Evolutionary conservation across 2,888 invertebrate genomes (phyloP).

Genomic region (Aleiodes leptofemur): DNA sequence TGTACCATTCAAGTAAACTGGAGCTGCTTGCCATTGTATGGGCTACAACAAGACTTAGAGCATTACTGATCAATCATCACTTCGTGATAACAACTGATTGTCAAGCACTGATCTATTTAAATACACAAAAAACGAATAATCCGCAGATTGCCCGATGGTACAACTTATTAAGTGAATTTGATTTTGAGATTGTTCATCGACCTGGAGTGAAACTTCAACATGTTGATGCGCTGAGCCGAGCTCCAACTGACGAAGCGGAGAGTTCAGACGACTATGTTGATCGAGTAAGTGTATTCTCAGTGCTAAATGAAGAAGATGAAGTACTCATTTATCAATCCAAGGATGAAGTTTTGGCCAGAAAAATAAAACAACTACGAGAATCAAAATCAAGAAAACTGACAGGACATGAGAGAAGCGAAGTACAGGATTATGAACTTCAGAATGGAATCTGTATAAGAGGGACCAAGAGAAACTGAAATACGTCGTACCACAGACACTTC

Average conservation of each 20-base stretch:
- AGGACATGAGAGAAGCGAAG: no score
- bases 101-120: conserved; percentile 56
- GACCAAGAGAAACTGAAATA: no score
- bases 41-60: conserved; percentile 44
- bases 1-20: conserved; percentile 58
- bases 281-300: background rate
- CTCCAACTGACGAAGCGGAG: background rate
- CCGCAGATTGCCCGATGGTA: conserved; percentile 56
- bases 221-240: conserved; percentile 2
- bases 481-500: background rate
- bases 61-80: conserved; percentile 48
- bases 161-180: conserved; percentile 53
- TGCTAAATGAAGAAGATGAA: background rate
- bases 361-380: no score
- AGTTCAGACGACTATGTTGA: background rate
- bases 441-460: no score
- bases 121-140: conserved; percentile 52
- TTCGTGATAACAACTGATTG: conserved; percentile 59
- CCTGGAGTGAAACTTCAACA: background rate
- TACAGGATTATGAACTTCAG: no score
- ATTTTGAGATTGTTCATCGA: background rate
- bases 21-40: conserved; percentile 62
- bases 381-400: no score
- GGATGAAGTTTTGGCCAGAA: background rate
- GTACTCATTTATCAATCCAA: background rate